Evolutionary conservation across 2,113 vertebrate species (phyloP).

Genomic region (Xiphorhynchus elegans): DNA sequence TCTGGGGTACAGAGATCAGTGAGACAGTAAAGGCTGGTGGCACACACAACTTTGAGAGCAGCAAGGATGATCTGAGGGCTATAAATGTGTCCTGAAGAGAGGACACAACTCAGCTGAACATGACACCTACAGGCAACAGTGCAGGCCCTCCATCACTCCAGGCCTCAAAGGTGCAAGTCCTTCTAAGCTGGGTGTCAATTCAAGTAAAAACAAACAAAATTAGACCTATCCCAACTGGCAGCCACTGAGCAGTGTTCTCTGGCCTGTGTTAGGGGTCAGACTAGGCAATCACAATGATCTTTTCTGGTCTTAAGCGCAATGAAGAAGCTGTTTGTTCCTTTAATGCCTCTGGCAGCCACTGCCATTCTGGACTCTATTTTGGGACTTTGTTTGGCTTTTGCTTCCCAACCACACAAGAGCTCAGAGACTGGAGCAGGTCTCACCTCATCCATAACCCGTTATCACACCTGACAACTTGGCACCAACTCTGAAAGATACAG

Average conservation of each 20-base stretch:
- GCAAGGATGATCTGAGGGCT: neutral
- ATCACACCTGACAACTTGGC: neutral
- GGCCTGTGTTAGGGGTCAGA: neutral
- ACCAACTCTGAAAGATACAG: neutral
- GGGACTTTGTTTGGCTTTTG: neutral
- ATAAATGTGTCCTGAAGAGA: neutral
- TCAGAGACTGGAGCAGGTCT: neutral
- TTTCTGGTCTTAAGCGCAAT: constrained; percentile 41
- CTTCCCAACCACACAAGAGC: neutral
- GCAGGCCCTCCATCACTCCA: neutral
- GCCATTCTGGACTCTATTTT: neutral
- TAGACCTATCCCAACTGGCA: neutral
- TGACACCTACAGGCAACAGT: neutral
- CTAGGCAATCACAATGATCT: neutral
- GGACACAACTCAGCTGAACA: neutral
- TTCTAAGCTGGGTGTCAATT: neutral
- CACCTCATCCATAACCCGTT: neutral
- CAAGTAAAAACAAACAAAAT: neutral
- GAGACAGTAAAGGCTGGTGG: neutral
- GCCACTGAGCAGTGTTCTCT: neutral
- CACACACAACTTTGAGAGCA: neutral
- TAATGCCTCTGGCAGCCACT: neutral
- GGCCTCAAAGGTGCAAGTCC: neutral
- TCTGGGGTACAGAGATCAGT: neutral
- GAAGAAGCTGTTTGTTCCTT: neutral